phyloP scores from a whole-genome alignment of 2,797 vertebrate genomes.

The Fistularia tabacaria region DNA sequence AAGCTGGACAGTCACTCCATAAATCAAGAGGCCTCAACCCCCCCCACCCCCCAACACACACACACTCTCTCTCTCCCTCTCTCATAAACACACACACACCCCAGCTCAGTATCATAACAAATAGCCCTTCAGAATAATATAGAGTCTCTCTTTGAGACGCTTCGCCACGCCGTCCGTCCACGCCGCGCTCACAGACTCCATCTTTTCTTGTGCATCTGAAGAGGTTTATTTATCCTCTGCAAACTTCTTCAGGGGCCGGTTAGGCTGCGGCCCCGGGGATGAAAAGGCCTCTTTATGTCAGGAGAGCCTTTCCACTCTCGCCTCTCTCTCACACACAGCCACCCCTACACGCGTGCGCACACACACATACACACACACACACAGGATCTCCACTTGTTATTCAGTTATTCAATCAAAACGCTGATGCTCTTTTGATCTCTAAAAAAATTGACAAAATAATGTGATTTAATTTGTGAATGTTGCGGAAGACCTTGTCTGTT shows the following conservation, averaged over 20 bases:
- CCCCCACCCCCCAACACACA: constrained; percentile 24
- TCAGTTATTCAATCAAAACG: constrained; percentile 22
- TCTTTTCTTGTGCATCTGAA: constrained; percentile 60
- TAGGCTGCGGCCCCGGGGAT: constrained; percentile 50
- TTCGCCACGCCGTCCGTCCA: constrained; percentile 23
- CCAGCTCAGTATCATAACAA: constrained; percentile 60
- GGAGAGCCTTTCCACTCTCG: constrained; percentile 42
- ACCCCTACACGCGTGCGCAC: background rate
- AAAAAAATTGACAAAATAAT: constrained; percentile 17
- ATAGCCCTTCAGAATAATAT: constrained; percentile 62
- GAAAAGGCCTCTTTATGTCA: constrained; percentile 67
- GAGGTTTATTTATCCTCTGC: constrained; percentile 73
- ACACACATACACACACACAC: background rate
- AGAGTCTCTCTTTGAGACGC: constrained; percentile 59
- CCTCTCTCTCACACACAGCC: constrained; percentile 2
- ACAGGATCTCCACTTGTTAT: constrained; percentile 1
- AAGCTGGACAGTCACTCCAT: constrained; percentile 53
- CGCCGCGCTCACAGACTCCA: constrained; percentile 35
- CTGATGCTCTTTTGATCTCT: constrained; percentile 10
- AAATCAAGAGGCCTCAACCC: constrained; percentile 62
- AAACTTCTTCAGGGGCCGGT: constrained; percentile 58
- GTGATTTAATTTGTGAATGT: background rate
- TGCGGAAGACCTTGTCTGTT: background rate
- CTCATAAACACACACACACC: constrained; percentile 12
- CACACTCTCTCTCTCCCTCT: too few species aligned